These are phyloP conservation scores for Drosophila eohydei DNA, from an alignment of 2,888 invertebrate species.

Conservation along the genomic window DNA sequence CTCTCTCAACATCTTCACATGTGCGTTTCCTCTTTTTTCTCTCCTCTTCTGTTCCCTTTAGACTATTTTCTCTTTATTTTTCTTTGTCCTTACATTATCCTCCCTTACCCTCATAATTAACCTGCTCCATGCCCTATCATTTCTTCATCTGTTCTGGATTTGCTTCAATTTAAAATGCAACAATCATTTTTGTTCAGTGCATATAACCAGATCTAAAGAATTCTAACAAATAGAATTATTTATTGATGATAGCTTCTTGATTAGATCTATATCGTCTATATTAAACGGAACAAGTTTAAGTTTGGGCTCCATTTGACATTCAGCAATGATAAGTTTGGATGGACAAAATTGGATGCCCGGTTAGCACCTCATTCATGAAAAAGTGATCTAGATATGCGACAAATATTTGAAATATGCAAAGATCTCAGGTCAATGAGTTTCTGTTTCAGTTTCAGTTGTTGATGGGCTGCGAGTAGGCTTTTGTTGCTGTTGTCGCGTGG, in stretches of 20 bases:
- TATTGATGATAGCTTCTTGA: background rate
- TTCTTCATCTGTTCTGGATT: background rate
- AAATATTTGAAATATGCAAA: conserved; percentile 21
- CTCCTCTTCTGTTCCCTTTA: background rate
- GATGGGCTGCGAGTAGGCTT: background rate
- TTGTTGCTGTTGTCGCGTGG: conserved; percentile 39
- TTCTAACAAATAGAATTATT: background rate
- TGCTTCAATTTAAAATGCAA: background rate
- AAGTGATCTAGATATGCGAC: conserved; percentile 22
- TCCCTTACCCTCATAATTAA: too few species aligned
- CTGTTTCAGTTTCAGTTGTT: background rate
- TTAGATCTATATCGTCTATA: background rate
- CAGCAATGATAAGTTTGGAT: too few species aligned
- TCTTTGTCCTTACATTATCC: too few species aligned
- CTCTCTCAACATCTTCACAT: too few species aligned
- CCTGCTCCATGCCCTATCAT: background rate
- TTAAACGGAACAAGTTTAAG: too few species aligned
- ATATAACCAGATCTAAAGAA: background rate
- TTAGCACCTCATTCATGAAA: conserved; percentile 43
- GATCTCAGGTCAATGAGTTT: background rate
- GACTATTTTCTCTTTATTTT: background rate
- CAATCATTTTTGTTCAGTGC: background rate
- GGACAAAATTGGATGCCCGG: too few species aligned
- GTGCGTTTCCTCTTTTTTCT: too few species aligned
- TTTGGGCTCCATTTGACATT: too few species aligned